phyloP scores from a whole-genome alignment of 92 coral and sea anemone genomes.

The Palythoa grandiflora region DNA sequence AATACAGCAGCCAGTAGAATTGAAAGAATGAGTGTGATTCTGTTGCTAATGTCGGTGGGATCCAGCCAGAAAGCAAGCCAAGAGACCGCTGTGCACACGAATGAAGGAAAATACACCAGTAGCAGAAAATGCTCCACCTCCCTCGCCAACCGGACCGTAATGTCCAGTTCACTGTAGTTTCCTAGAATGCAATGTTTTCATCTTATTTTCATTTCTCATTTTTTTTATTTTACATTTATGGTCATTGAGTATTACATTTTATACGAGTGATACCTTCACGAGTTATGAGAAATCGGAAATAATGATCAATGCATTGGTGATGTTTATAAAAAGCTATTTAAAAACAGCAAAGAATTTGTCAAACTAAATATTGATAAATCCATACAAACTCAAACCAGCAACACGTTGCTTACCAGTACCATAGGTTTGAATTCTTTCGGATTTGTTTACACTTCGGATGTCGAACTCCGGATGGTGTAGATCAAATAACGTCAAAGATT shows the following conservation, averaged over 20 bases:
- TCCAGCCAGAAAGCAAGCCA: conserved; percentile 34
- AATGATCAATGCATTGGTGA: too few relatives aligned
- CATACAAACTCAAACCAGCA: too few relatives aligned
- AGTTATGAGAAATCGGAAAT: too few relatives aligned
- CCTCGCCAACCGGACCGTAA: conserved; percentile 17
- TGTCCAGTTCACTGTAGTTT: conserved; percentile 23
- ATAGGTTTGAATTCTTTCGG: background rate
- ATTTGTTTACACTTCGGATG: background rate
- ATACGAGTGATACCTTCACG: too few relatives aligned
- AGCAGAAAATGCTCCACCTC: conserved; percentile 32
- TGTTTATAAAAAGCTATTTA: too few relatives aligned
- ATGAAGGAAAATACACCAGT: conserved; percentile 27
- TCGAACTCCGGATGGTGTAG: conserved; percentile 30
- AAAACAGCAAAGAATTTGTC: too few relatives aligned
- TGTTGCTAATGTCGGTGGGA: conserved; percentile 32
- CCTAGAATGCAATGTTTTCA: background rate
- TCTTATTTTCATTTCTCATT: too few relatives aligned
- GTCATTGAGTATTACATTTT: too few relatives aligned
- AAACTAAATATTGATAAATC: too few relatives aligned
- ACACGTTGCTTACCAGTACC: background rate
- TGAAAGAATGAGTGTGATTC: conserved; percentile 25
- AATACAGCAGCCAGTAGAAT: conserved; percentile 15
- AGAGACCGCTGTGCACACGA: conserved; percentile 27
- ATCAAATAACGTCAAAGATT: conserved; percentile 6
- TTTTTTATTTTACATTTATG: too few relatives aligned